These are phyloP conservation scores for Larimichthys polyactis DNA, from an alignment of 2,113 vertebrate species.

Conservation along the genomic window DNA sequence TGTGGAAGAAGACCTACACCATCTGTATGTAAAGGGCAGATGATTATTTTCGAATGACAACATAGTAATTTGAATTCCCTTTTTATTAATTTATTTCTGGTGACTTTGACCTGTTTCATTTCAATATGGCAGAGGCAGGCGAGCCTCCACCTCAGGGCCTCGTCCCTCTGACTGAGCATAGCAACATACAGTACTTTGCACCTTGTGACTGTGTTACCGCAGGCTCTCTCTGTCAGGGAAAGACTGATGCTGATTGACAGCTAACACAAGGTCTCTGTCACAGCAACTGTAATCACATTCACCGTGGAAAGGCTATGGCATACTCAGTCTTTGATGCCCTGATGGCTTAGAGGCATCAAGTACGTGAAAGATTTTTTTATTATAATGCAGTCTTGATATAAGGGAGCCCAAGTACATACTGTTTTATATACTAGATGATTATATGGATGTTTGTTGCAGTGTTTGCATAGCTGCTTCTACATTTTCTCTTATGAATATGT, in stretches of 20 bases:
- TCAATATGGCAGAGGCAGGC: not conserved
- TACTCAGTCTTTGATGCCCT: constrained; percentile 51
- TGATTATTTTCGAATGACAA: too few relatives aligned
- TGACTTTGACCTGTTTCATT: constrained; percentile 43
- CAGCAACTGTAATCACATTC: constrained; percentile 68
- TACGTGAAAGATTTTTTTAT: constrained; percentile 22
- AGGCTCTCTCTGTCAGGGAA: constrained; percentile 60
- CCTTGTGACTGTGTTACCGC: constrained; percentile 43
- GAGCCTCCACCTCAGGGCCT: constrained; percentile 16
- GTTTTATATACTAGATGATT: not conserved
- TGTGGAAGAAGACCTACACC: too few relatives aligned
- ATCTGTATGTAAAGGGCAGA: too few relatives aligned
- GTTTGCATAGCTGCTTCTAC: not conserved
- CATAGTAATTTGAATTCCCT: too few relatives aligned
- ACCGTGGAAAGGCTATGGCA: constrained; percentile 44
- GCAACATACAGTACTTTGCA: constrained; percentile 38
- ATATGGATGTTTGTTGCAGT: not conserved
- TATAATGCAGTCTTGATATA: constrained; percentile 21
- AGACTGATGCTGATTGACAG: constrained; percentile 77
- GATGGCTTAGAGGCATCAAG: constrained; percentile 41
- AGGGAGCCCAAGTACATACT: not conserved
- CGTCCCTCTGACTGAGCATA: constrained; percentile 38
- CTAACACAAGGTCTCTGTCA: constrained; percentile 74
- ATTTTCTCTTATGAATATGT: not conserved
- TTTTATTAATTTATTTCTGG: constrained; percentile 19